phyloP scores from a whole-genome alignment of 64 coral and sea anemone species.

The Stylophora pistillata region DNA sequence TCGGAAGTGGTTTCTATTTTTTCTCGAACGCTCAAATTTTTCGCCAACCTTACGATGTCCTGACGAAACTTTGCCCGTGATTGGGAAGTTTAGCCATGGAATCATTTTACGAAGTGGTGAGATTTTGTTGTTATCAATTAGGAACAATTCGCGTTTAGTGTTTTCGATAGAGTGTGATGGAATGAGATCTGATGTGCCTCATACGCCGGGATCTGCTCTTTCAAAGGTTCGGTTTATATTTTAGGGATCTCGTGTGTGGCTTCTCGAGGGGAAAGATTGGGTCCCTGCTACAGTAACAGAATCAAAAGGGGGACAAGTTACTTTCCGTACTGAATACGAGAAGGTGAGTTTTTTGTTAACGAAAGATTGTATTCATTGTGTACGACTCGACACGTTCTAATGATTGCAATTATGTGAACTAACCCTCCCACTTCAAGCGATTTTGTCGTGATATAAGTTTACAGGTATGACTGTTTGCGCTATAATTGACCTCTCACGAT shows the following conservation, averaged over 20 bases:
- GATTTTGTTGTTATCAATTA: constrained; percentile 31
- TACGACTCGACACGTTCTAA: background rate
- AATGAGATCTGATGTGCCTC: constrained; percentile 25
- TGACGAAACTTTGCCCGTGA: background rate
- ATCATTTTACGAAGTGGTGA: constrained; percentile 92
- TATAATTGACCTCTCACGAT: background rate
- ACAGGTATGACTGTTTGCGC: background rate
- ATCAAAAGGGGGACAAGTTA: constrained; percentile 67
- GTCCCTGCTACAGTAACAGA: constrained; percentile 81
- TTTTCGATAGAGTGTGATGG: constrained; percentile 44
- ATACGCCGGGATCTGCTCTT: too few relatives aligned
- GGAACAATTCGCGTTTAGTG: background rate
- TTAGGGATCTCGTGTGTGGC: constrained; percentile 88
- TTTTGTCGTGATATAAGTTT: too few relatives aligned
- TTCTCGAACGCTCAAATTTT: background rate
- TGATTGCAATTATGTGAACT: too few relatives aligned
- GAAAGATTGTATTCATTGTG: background rate
- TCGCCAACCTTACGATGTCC: background rate
- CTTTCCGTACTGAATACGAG: constrained; percentile 85
- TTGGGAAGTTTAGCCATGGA: constrained; percentile 52
- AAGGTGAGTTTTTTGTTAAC: constrained; percentile 57
- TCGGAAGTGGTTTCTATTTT: background rate
- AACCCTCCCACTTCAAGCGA: too few relatives aligned
- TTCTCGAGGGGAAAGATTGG: constrained; percentile 93
- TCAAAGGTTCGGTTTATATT: background rate